Evolutionary conservation across 2,113 vertebrate species (phyloP), one percentile per base, ranked within the genome.

Genomic region (Tringa solitaria): DNA sequence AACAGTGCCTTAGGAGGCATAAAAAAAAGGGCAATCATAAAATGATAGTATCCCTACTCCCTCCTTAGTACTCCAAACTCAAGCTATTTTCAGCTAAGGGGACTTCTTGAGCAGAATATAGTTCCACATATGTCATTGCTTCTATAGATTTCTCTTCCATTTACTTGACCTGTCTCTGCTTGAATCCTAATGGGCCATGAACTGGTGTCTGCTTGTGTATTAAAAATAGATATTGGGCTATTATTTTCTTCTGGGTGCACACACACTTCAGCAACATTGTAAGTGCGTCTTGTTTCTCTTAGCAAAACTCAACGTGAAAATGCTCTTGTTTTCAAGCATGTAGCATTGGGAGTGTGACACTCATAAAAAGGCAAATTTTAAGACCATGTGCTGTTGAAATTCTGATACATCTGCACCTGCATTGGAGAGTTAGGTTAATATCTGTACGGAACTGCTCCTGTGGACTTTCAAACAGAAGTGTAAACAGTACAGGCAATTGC

Each of bases 171-270:
- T 75, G 15, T 64, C 69, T 91, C 74, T 84, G 60, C 37, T 84
- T 86, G 74, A 94, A 81, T 87, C 61, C 43, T 93, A 87, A 82
- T 27, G 30, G 90, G 33, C 46, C 73, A 51, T 82, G 84, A 94
- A 74, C 80, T 56, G 28, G 53, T 91, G 37, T 68, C 61, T 46
- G 6, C 39, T 41, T 78, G 20, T 46, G 21, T 64, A 90, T 86
- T 91, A 94, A 95, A 95, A 92, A 90, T 87, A 89, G 86, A 61
- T 78, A 91, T 82, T 84, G 39, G 43, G 23, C 48, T 93, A 74
- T 72, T 95, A 91, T 89, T 79, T 94, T 94, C 65, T 82, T 93
- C 51, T 87, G 46, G 26, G 8, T 75, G 39, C 56, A 68, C 56
- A 84, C 30, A 63, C 14, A 54, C 69, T 94, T 92, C 64, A 81